Base-by-base conservation (phyloP, 2,888 invertebrate species). In the Colostygia pectinataria region DNA sequence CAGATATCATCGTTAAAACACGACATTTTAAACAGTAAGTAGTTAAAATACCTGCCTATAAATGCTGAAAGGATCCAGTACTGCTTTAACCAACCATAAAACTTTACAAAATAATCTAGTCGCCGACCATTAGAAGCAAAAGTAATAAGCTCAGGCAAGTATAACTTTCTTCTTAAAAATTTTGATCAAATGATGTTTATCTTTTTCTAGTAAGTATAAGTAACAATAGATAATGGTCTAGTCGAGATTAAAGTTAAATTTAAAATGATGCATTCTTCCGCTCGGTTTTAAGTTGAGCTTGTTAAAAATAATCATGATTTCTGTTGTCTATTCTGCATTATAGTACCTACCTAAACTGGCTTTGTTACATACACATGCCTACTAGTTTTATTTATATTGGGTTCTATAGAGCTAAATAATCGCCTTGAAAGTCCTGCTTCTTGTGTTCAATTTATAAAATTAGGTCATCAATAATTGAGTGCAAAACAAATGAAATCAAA, bases 111-210 rank as follows among this genome's bases (percentile, higher is more conserved):
- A 44, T 38, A 32, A 46, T 42, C 23, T 34, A n/a, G n/a, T 29
- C 2, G 23, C 15, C 33, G 33, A 38, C 32, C 32, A 41, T 18
- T 47, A 9, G 24, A 38, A 24, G 29, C 33, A 8, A 32, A n/a
- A 37, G 31, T 42, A 38, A 39, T 39, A 43, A 43, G 43, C 38
- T 48, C 37, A 28, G 28, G 27, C 43, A 23, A 28, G 24, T 20
- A 20, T 23, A 2, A 28, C 39, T 49, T 49, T 49, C 49, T 44
- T 34, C 34, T 39, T 43, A 27, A 32, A 33, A 27, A 20, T 28
- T 48, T 33, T 43, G 27, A 43, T 43, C 43, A 39, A 33, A 39
- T 28, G 49, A 39, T 49, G 23, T 37, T 41, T 31, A 47, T 47
- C 47, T 40, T 15, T 20, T 36, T 24, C 37, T 18, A 27, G 20